phyloP scores from a whole-genome alignment of 2,797 vertebrate species.

The Sparidentex hasta region DNA sequence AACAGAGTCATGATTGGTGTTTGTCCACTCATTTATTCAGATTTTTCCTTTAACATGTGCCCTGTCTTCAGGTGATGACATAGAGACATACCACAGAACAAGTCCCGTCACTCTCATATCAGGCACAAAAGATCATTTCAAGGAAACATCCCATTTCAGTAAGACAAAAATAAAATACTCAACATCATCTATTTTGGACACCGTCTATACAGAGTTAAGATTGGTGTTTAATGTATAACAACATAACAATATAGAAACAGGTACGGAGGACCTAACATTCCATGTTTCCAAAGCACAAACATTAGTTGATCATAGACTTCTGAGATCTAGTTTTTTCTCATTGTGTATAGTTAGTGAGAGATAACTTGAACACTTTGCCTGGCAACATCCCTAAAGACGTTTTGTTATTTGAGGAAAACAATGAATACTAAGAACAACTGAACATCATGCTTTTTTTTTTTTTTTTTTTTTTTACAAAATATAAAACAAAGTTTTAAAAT shows the following conservation, averaged over 20 bases:
- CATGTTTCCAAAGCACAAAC: not conserved
- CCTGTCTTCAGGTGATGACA: too few species aligned
- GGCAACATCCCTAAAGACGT: not conserved
- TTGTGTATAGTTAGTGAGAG: not conserved
- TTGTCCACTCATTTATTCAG: too few species aligned
- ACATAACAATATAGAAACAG: slow-evolving; percentile 6
- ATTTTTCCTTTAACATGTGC: too few species aligned
- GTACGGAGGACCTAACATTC: not conserved
- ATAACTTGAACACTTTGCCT: slow-evolving; percentile 9
- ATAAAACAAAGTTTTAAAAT: slow-evolving; percentile 5
- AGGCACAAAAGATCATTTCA: not conserved
- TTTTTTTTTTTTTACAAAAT: slow-evolving; percentile 19
- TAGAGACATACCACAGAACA: not conserved
- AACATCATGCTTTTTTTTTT: slow-evolving; percentile 6
- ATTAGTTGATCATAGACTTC: not conserved
- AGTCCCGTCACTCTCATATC: not conserved
- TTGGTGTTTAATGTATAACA: not conserved
- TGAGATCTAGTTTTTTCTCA: not conserved
- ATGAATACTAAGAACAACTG: slow-evolving; percentile 30
- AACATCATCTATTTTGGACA: not conserved
- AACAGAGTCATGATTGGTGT: too few species aligned
- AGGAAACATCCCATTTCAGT: not conserved
- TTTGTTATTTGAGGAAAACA: slow-evolving; percentile 10
- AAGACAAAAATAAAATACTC: slow-evolving; percentile 21
- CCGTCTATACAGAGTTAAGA: not conserved